Evolutionary conservation across 1,140 invertebrate species (phyloP).

Genomic region (Oppia nitens): DNA sequence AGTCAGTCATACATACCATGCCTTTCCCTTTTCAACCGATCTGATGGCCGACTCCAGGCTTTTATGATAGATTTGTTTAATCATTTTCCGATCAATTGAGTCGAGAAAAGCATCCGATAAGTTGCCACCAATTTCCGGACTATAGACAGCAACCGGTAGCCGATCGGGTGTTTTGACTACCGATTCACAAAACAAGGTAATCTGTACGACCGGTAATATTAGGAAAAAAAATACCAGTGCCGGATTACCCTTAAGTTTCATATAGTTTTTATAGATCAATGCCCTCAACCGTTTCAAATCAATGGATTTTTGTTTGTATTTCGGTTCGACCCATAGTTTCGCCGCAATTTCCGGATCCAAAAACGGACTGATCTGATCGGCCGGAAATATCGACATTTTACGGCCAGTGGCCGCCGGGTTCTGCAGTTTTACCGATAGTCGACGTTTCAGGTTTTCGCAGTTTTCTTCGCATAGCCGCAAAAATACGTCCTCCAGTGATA

Average conservation of each 20-base stretch:
- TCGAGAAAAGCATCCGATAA: conserved; percentile 5
- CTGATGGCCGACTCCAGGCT: conserved; percentile 4
- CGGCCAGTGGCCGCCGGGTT: not conserved
- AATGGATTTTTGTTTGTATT: not conserved
- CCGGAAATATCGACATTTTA: no score
- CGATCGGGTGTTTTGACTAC: conserved; percentile 73
- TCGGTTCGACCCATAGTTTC: not conserved
- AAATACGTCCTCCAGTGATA: conserved; percentile 80
- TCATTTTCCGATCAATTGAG: not conserved
- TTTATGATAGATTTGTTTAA: conserved; percentile 11
- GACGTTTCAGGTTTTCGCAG: conserved; percentile 8
- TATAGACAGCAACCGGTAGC: conserved; percentile 59
- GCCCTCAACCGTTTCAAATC: conserved; percentile 1
- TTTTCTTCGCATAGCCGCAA: conserved; percentile 44
- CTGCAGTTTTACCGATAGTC: conserved; percentile 1
- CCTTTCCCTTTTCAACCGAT: conserved; percentile 10
- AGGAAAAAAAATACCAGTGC: conserved; percentile 54
- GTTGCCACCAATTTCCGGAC: conserved; percentile 21
- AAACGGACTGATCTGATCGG: not conserved
- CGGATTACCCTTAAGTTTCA: conserved; percentile 18
- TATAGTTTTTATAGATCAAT: conserved; percentile 9
- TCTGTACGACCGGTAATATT: conserved; percentile 72
- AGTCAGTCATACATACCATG: no score
- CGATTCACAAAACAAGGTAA: conserved; percentile 77
- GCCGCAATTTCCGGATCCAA: not conserved